phyloP scores from a whole-genome alignment of 1,140 invertebrate genomes.

The Thaumatotibia leucotreta region DNA sequence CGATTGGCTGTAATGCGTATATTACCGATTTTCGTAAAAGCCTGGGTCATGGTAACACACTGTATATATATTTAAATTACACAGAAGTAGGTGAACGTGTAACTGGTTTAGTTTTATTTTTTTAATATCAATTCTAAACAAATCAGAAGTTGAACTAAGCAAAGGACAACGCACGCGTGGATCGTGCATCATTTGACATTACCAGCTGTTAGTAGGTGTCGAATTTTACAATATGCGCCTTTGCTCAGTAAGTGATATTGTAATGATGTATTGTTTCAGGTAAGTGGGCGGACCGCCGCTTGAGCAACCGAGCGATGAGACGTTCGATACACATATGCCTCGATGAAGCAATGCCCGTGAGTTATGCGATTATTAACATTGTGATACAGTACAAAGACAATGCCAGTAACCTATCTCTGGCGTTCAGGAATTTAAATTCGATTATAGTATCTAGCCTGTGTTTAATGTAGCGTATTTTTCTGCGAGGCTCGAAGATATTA shows the following conservation, averaged over 20 bases:
- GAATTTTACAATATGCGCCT: conserved; percentile 37
- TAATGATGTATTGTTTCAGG: conserved; percentile 75
- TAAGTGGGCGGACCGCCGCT: conserved; percentile 61
- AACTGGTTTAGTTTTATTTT: too few relatives aligned
- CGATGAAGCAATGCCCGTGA: conserved; percentile 49
- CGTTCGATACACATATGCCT: conserved; percentile 54
- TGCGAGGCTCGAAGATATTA: too few relatives aligned
- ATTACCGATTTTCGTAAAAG: too few relatives aligned
- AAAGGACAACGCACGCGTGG: not conserved
- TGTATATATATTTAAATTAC: too few relatives aligned
- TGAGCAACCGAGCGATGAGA: conserved; percentile 45
- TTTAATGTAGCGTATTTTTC: too few relatives aligned
- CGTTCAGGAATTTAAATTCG: too few relatives aligned
- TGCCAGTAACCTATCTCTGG: too few relatives aligned
- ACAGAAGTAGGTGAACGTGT: too few relatives aligned
- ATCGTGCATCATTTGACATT: conserved; percentile 11
- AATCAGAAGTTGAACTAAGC: not conserved
- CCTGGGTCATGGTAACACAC: too few relatives aligned
- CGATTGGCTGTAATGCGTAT: too few relatives aligned
- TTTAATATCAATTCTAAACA: not conserved
- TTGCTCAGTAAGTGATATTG: conserved; percentile 57
- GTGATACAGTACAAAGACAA: too few relatives aligned
- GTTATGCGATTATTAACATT: conserved; percentile 48
- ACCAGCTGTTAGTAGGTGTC: conserved; percentile 28
- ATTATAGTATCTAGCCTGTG: too few relatives aligned